Evolutionary conservation across 2,113 vertebrate species (phyloP).

Genomic region (Petrocephalus zakoni): DNA sequence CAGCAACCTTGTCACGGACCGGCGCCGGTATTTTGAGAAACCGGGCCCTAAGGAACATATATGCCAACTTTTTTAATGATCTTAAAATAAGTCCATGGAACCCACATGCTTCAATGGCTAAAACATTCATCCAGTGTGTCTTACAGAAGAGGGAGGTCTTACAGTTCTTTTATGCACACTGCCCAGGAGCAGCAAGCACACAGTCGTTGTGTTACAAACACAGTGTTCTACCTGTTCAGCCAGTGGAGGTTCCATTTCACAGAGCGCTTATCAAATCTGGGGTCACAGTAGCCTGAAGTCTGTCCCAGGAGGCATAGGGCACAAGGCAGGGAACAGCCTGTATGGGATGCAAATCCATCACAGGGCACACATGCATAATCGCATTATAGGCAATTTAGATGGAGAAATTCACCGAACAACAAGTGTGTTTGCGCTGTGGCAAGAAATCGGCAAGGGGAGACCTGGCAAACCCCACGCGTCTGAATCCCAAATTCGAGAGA

Average conservation of each 20-base stretch:
- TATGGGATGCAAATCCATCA: too few species aligned
- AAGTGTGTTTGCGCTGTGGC: background rate
- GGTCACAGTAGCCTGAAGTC: background rate
- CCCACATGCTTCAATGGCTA: background rate
- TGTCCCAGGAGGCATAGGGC: background rate
- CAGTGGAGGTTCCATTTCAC: background rate
- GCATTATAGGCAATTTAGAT: background rate
- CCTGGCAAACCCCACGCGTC: background rate
- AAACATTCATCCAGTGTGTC: background rate
- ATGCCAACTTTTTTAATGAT: background rate
- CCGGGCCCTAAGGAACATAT: too few species aligned
- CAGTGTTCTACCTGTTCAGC: background rate
- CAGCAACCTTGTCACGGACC: too few species aligned
- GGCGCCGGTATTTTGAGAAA: too few species aligned
- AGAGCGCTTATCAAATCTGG: background rate
- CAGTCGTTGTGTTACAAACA: background rate
- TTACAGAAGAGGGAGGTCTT: background rate
- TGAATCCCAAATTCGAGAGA: background rate
- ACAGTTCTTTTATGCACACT: background rate
- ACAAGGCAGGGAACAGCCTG: background rate
- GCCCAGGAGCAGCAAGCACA: background rate
- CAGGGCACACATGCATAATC: background rate
- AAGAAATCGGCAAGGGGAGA: background rate
- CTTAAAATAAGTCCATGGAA: constrained; percentile 7
- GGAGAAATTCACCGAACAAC: background rate